These are phyloP conservation scores for Peromyscus nudipes DNA, from an alignment of 2,797 vertebrate species.

Conservation along the genomic window DNA sequence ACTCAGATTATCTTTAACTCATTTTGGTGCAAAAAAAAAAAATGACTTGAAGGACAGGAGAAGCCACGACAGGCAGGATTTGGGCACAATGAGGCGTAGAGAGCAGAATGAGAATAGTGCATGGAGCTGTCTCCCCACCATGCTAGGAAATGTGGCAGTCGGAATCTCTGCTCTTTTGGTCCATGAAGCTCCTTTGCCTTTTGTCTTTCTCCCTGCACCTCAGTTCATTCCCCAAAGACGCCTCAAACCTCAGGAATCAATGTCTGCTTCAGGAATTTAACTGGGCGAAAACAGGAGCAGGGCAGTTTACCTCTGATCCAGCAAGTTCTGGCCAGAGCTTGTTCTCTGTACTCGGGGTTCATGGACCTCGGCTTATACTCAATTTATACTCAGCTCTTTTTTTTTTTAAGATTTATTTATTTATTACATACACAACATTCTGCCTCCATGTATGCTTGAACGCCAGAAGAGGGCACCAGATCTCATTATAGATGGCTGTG, in stretches of 20 bases:
- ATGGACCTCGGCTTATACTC: neutral
- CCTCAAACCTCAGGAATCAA: no score
- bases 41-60: neutral
- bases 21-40: neutral
- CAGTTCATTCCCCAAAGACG: neutral
- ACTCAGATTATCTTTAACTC: neutral
- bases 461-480: no score
- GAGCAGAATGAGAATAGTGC: neutral
- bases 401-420: no score
- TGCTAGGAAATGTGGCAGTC: neutral
- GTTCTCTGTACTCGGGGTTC: neutral
- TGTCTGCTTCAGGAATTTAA: neutral
- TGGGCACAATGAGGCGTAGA: neutral
- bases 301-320: neutral
- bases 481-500: no score
- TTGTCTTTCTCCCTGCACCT: neutral
- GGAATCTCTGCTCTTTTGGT: neutral
- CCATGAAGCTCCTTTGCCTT: neutral
- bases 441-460: no score
- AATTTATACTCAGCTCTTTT: neutral
- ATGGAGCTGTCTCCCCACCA: no score
- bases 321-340: neutral
- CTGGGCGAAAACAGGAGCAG: neutral
- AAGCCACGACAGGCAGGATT: neutral
- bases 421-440: no score